Conservation (phyloP, 1,140 invertebrate species). For the Latrodectus geometricus region DNA sequence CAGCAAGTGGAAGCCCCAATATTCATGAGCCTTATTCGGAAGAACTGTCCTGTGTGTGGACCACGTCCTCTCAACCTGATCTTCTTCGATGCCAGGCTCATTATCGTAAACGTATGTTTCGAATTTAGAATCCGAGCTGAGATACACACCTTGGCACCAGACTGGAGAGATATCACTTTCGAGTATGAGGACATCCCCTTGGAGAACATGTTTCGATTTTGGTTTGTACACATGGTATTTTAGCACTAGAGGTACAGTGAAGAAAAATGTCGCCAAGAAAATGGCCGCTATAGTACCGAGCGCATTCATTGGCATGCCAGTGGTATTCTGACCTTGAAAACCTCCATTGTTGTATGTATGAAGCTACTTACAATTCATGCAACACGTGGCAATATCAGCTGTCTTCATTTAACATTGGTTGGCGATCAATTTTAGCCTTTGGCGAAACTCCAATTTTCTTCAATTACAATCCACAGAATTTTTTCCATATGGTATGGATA, state of each 20-base stretch:
- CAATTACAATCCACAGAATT: too few relatives aligned
- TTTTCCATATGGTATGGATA: too few relatives aligned
- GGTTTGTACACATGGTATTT: conserved; percentile 48
- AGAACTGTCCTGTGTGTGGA: conserved; percentile 65
- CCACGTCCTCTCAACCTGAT: not conserved
- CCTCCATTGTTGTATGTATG: too few relatives aligned
- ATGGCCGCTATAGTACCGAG: conserved; percentile 14
- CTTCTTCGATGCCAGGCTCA: not conserved
- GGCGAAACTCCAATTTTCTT: too few relatives aligned
- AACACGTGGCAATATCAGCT: too few relatives aligned
- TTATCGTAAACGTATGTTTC: conserved; percentile 25
- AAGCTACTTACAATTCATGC: too few relatives aligned
- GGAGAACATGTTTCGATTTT: not conserved
- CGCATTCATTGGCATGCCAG: conserved; percentile 14
- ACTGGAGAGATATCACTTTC: conserved; percentile 7
- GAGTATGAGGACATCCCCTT: conserved; percentile 24
- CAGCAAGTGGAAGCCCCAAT: conserved; percentile 85
- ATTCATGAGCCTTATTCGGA: conserved; percentile 85
- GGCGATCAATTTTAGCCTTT: too few relatives aligned
- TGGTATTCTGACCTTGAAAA: not conserved
- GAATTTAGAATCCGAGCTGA: conserved; percentile 22
- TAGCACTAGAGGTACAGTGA: conserved; percentile 24
- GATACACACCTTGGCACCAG: conserved; percentile 44
- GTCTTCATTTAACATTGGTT: too few relatives aligned
- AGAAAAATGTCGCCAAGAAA: conserved; percentile 24